Evolutionary conservation across 2,797 vertebrate genomes (phyloP), one percentile per base, ranked within the genome.

Genomic region (Tamandua tetradactyla): DNA sequence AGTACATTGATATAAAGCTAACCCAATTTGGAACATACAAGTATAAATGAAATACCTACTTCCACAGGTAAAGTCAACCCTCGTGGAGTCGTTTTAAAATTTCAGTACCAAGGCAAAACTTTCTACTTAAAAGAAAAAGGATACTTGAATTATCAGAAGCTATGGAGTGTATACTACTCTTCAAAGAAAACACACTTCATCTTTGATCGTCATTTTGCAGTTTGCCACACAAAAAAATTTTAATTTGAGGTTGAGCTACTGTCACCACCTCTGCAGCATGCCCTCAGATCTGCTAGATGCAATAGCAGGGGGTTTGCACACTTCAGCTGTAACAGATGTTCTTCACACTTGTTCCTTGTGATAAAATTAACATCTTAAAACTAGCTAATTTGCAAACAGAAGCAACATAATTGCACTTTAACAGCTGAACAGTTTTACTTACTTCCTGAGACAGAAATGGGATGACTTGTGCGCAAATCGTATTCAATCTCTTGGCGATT

Each of bases 401-500:
- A 98, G 98, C 97, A 98, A 98, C 96, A 97, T 98, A 98, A 98
- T 98, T 98, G 97, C 94, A 98, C 96, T 98, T 98, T 97, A 98
- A 98, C 97, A 98, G 97, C 95, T 98, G 96, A 98, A 98, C 94
- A 97, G 97, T 98, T 98, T 98, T 98, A 99, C 99, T 99, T 99
- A 99, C 99, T 99, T 99, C 99, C 98, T 99, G 99, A 98, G 99
- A 99, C 98, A 99, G 99, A 99, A 99, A 99, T 96, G 99, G 99
- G 98, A 99, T 99, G 99, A 99, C 99, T 99, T 99, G 99, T 97
- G 99, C 99, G 98, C 99, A 99, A 98, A 99, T 99, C 96, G 99
- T 99, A 98, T 99, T 99, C 98, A 99, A 98, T 98, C 99, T 99
- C 98, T 99, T 99, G 97, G 99, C 99, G 93, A 99, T 99, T 98